Evolutionary conservation across 2,113 vertebrate species (phyloP).

Genomic region (Erythrocercus mccallii): DNA sequence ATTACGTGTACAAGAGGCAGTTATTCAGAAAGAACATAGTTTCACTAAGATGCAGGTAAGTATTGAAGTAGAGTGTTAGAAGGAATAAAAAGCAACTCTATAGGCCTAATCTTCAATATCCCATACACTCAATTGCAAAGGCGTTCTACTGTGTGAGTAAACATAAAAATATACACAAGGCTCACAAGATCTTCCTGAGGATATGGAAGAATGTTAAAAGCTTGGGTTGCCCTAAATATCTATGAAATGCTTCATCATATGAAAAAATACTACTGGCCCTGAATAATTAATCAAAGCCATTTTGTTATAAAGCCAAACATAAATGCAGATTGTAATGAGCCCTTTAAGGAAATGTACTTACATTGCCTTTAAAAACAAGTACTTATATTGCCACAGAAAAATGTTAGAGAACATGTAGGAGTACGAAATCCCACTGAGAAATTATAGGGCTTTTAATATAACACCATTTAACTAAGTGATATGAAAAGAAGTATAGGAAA

Average conservation of each 20-base stretch:
- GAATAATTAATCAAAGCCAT: not conserved
- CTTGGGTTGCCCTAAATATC: not conserved
- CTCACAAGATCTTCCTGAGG: not conserved
- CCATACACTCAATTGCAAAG: not conserved
- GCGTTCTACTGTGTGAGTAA: not conserved
- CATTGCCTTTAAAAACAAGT: not conserved
- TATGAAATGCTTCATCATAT: not conserved
- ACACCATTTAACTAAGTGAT: not conserved
- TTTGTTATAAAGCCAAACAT: not conserved
- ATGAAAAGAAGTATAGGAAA: not conserved
- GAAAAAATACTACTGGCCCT: not conserved
- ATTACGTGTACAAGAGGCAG: not conserved
- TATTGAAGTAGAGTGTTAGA: not conserved
- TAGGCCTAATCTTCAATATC: not conserved
- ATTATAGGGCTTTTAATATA: not conserved
- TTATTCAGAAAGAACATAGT: not conserved
- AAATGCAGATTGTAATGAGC: not conserved
- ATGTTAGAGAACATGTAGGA: not conserved
- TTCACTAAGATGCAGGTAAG: not conserved
- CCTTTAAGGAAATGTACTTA: not conserved
- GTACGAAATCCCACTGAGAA: not conserved
- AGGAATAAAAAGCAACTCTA: not conserved
- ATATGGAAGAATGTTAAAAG: not conserved
- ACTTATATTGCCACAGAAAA: not conserved
- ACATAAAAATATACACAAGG: not conserved